Percentiles rank a stretch among this genome's conserved stretches.
These are phyloP conservation scores for Scrobipalpa atriplicella DNA, from an alignment of 2,888 invertebrate species.

Conservation along the genomic window DNA sequence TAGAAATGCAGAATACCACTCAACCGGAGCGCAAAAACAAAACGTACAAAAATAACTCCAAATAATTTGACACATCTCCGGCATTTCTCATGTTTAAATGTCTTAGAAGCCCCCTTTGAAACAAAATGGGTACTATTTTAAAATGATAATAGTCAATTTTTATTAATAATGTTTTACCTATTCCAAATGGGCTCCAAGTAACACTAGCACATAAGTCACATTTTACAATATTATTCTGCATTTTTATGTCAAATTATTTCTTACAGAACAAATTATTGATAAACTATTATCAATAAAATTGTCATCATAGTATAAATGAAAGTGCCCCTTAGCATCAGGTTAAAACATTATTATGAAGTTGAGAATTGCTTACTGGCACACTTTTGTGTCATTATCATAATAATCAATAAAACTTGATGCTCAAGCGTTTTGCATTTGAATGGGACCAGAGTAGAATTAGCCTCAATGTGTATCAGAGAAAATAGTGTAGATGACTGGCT, in stretches of 20 bases:
- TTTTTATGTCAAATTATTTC: conserved; percentile 64
- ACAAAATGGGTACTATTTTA: neutral
- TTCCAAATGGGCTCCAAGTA: neutral
- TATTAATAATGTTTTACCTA: neutral
- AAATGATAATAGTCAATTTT: neutral
- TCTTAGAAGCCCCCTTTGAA: neutral
- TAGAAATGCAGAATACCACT: conserved; percentile 68
- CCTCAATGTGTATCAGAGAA: neutral
- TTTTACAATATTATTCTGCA: conserved; percentile 68
- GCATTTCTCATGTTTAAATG: conserved; percentile 33
- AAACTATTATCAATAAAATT: conserved; percentile 55
- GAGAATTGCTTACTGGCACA: conserved; percentile 37
- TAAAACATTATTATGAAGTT: conserved; percentile 31
- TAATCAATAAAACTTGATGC: conserved; percentile 16
- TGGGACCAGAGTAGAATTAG: conserved; percentile 28
- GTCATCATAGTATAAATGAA: conserved; percentile 55
- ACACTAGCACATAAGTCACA: conserved; percentile 1
- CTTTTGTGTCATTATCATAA: conserved; percentile 32
- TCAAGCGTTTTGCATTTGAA: conserved; percentile 24
- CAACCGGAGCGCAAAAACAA: conserved; percentile 43
- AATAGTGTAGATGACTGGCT: conserved; percentile 26
- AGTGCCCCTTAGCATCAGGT: conserved; percentile 42
- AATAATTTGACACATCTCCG: conserved; percentile 41
- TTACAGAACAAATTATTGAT: conserved; percentile 62
- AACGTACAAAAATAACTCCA: conserved; percentile 47